Base-by-base conservation (phyloP, 2,888 invertebrate genomes). In the Halocaridina rubra region DNA sequence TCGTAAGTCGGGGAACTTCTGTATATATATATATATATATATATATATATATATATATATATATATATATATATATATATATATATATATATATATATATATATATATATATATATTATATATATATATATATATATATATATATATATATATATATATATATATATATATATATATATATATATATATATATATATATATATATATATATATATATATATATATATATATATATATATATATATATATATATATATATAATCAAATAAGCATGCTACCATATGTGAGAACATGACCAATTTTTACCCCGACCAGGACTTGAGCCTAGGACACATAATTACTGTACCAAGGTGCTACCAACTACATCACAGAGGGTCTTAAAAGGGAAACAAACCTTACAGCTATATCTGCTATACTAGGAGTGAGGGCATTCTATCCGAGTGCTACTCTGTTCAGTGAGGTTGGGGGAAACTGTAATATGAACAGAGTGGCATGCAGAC, bases 131-230 rank as follows among this genome's bases (percentile, higher is more conserved):
- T 32, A 3, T 39, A 19, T 74, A 39, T 39, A 19, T 74, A 39
- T 39, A 74, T 2, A 39, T 39, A 39, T 74, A 71, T 69, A 71
- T 79, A 79, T 71, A 79, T 79, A 79, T 79, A 79, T 79, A 79
- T 67, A 79, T 79, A 79, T 79, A 71, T 79, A 79, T 79, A 79
- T 79, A 79, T 69, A 71, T 80, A 80, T 69, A 69, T 80, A 80
- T 80, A 80, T 33, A 69, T 80, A 80, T 80, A 80, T 69, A 80
- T 80, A 69, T 80, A 71, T 69, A 80, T 67, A 80, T 69, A 69
- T 69, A 33, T 69, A 32, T 80, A 33, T 71, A 71, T 69, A 71
- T 39, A 32, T 69, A 39, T 71, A 64, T 78, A 64, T 64, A 67
- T 39, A 69, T 67, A 79, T 67, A 69, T 39, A 39, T 22, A 32